Conservation (phyloP, 2,888 invertebrate species). For the Platycheirus albimanus region DNA sequence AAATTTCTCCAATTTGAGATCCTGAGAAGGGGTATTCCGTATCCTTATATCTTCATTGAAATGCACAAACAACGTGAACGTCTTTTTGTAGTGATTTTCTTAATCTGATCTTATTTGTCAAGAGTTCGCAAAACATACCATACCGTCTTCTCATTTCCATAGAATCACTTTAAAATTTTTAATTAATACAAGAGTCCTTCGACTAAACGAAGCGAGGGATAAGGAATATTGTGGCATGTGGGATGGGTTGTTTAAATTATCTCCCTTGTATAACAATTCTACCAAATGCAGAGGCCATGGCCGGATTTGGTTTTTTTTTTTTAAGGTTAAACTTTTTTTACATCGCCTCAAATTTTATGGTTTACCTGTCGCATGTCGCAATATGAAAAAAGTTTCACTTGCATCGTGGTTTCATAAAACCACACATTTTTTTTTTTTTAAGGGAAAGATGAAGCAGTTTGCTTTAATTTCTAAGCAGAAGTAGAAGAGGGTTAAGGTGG, state of each 20-base stretch:
- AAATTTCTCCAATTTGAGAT: not conserved
- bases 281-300: not conserved
- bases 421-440: too few relatives aligned
- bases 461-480: too few relatives aligned
- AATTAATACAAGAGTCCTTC: slow-evolving; percentile 67
- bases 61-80: not conserved
- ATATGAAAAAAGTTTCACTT: too few relatives aligned
- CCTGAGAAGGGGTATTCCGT: not conserved
- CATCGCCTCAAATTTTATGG: too few relatives aligned
- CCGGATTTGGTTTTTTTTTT: not conserved
- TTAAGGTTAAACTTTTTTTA: not conserved
- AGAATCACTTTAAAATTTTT: slow-evolving; percentile 60
- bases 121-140: not conserved
- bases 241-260: slow-evolving; percentile 61
- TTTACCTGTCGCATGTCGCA: too few relatives aligned
- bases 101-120: slow-evolving; percentile 42
- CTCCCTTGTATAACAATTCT: slow-evolving; percentile 43
- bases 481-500: too few relatives aligned
- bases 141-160: slow-evolving; percentile 9
- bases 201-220: slow-evolving; percentile 42
- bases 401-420: too few relatives aligned
- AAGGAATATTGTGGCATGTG: slow-evolving; percentile 23
- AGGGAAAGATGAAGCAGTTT: too few relatives aligned
- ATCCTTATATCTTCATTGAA: not conserved
- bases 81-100: slow-evolving; percentile 28